A percentile compares a stretch with the other conserved stretches of the same genome.
phyloP scores from a whole-genome alignment of 2,888 invertebrate genomes.

The Aricia artaxerxes region DNA sequence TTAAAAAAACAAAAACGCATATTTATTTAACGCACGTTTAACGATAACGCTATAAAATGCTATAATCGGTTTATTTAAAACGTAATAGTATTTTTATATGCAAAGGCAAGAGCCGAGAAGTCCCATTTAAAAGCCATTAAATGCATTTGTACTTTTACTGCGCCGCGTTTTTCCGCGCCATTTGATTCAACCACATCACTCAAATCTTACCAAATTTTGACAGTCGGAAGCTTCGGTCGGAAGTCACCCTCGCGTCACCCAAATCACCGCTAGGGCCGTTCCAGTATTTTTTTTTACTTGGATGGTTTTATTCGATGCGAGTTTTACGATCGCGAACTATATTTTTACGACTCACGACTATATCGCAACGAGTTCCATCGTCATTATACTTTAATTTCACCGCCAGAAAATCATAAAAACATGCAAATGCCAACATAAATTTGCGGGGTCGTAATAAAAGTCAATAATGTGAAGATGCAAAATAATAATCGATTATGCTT shows the following conservation, averaged over 20 bases:
- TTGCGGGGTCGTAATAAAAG: slow-evolving; percentile 60
- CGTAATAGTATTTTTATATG: slow-evolving; percentile 11
- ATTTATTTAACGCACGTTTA: not conserved
- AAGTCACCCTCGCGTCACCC: slow-evolving; percentile 35
- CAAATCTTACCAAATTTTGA: slow-evolving; percentile 3
- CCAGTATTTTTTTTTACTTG: slow-evolving; percentile 59
- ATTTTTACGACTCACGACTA: slow-evolving; percentile 71
- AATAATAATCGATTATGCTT: slow-evolving; percentile 36
- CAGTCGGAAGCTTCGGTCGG: not conserved
- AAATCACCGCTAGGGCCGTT: slow-evolving; percentile 38
- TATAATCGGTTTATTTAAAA: not conserved
- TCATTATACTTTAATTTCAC: slow-evolving; percentile 79
- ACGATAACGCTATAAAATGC: not conserved
- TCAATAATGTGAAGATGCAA: slow-evolving; percentile 54
- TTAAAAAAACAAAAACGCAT: not conserved
- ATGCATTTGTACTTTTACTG: slow-evolving; percentile 22
- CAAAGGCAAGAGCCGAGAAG: not conserved
- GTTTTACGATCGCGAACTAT: slow-evolving; percentile 71
- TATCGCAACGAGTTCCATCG: slow-evolving; percentile 70
- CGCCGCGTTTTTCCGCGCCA: slow-evolving; percentile 38
- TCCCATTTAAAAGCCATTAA: slow-evolving; percentile 15
- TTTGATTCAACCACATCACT: slow-evolving; percentile 33
- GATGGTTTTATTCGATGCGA: slow-evolving; percentile 68
- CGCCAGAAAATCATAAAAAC: slow-evolving; percentile 76
- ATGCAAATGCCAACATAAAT: slow-evolving; percentile 74